Base-by-base conservation (phyloP, 2,797 vertebrate genomes). In the Taeniopygia guttata region DNA sequence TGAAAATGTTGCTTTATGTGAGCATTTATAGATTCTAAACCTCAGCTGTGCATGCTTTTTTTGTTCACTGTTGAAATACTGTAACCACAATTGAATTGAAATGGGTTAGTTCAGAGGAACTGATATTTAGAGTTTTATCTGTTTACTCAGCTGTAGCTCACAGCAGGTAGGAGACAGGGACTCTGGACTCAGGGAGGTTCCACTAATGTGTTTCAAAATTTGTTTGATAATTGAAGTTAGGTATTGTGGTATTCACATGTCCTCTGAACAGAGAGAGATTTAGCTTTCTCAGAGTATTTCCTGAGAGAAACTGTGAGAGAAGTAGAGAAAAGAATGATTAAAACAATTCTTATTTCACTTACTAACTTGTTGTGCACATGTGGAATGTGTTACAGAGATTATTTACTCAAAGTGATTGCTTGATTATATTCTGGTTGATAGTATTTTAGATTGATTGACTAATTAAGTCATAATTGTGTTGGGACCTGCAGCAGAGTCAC, bases 111-210 rank as follows among this genome's bases (percentile, higher is more conserved):
- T 84, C 16, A 70, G 51, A 66, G 32, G 45, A 78, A 45, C 13
- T 25, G 40, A 40, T 62, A n/a, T n/a, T n/a, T n/a, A 51, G 3
- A 42, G 4, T 45, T 58, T 46, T n/a, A 13, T 56, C 17, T 36
- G 16, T 62, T 84, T 26, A 26, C 9, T 78, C 32, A 46, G 16
- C n/a, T 74, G 34, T 51, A 70, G 68, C 5, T 43, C 29, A 22
- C 15, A 79, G 32, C 17, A 52, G 51, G 11, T n/a, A 19, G 30
- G n/a, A 49, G 52, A 7, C 29, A 27, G 0, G 0, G 21, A 11
- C 9, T 54, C 22, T 11, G 18, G 60, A 16, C n/a, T 84, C 26
- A 45, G 27, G 17, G 14, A 13, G 51, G n/a, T 51, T 74, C 21
- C 30, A 27, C 26, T 69, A 43, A 36, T 22, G 13, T 1, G 0